phyloP scores from a whole-genome alignment of 1,140 invertebrate genomes.

The Diorhabda elongata region DNA sequence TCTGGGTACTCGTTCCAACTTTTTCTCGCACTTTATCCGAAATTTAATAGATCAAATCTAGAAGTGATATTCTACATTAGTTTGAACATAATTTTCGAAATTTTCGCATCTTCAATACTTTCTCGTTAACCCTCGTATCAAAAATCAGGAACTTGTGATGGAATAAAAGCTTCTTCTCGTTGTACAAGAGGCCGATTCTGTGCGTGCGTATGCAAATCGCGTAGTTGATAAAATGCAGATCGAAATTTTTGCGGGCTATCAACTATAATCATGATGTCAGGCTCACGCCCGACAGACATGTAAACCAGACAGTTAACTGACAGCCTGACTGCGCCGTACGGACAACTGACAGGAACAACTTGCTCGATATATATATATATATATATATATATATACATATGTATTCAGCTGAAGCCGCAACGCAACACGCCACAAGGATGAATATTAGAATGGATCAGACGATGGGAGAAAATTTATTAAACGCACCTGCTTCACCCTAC shows the following conservation, averaged over 20 bases:
- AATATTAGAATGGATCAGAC: background rate
- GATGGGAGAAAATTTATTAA: background rate
- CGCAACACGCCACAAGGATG: background rate
- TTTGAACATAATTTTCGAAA: too few species aligned
- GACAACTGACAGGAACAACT: conserved; percentile 43
- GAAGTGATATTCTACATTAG: too few species aligned
- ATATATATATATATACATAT: background rate
- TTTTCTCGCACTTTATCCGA: too few species aligned
- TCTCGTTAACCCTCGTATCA: too few species aligned
- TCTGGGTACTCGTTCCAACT: too few species aligned
- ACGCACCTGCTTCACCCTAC: background rate
- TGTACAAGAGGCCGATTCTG: background rate
- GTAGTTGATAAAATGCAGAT: conserved; percentile 42
- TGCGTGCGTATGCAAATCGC: conserved; percentile 33
- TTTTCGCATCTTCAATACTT: too few species aligned
- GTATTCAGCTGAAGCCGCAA: background rate
- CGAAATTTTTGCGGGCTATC: conserved; percentile 39
- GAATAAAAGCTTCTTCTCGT: too few species aligned
- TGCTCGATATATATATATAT: conserved; percentile 22
- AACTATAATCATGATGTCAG: conserved; percentile 36
- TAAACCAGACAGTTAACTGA: conserved; percentile 43
- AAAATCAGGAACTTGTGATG: too few species aligned
- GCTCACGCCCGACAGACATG: conserved; percentile 37
- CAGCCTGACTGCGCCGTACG: conserved; percentile 35
- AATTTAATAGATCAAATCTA: too few species aligned